Evolutionary conservation across 2,797 vertebrate genomes (phyloP).

Genomic region (Channa striata): DNA sequence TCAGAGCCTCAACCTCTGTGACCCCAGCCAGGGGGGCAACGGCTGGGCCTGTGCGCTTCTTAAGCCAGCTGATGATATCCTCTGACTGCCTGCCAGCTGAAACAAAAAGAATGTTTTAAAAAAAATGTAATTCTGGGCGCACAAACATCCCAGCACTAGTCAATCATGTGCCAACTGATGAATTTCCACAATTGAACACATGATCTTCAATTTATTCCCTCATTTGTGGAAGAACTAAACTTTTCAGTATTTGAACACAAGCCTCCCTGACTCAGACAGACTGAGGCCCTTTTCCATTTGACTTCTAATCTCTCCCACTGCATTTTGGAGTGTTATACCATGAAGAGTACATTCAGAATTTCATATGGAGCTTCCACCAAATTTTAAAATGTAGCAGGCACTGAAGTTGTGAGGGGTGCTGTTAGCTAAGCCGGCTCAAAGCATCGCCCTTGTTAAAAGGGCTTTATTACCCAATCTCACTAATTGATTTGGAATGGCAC

Average conservation of each 20-base stretch:
- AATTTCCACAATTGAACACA: too few relatives aligned
- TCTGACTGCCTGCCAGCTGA: constrained; percentile 95
- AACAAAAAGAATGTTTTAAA: constrained; percentile 19
- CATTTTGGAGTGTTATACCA: not conserved
- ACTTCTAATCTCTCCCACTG: not conserved
- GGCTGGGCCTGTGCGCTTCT: constrained; percentile 94
- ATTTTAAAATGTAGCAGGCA: not conserved
- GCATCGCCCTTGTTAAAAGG: not conserved
- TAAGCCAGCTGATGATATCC: constrained; percentile 95
- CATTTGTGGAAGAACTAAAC: not conserved
- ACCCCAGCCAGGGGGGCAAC: constrained; percentile 83
- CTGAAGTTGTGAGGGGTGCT: not conserved
- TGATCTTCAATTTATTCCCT: not conserved
- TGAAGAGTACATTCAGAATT: not conserved
- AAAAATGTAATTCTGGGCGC: not conserved
- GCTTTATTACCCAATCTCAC: not conserved
- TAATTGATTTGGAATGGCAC: not conserved
- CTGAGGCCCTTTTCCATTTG: not conserved
- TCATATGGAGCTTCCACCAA: too few relatives aligned
- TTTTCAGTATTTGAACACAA: not conserved
- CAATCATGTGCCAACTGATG: not conserved
- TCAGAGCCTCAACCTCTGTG: constrained; percentile 84
- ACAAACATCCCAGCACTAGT: not conserved
- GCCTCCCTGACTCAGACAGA: not conserved
- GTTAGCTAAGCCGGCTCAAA: not conserved